Evolutionary conservation across 2,113 vertebrate genomes (phyloP).

Genomic region (Murina feae): DNA sequence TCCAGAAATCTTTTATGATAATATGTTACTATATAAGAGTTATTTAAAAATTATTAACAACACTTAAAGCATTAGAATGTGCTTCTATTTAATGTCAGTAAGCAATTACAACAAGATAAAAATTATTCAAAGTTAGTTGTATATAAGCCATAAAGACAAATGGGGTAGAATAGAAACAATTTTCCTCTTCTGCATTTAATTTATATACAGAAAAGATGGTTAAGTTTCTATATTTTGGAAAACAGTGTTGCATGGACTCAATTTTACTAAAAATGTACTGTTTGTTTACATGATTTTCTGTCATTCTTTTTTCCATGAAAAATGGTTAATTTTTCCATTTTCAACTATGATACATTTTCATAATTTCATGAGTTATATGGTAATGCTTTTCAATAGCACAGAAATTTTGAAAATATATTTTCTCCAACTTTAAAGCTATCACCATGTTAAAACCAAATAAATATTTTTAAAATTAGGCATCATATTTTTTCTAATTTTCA

Average conservation of each 20-base stretch:
- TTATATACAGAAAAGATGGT: conserved; percentile 61
- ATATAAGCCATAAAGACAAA: conserved; percentile 65
- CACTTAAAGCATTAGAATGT: conserved; percentile 49
- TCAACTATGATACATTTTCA: conserved; percentile 53
- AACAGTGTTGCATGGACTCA: conserved; percentile 68
- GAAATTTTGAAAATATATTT: conserved; percentile 36
- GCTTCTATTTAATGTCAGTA: conserved; percentile 65
- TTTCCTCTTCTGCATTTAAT: conserved; percentile 72
- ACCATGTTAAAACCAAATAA: conserved; percentile 8
- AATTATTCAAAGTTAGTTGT: conserved; percentile 62
- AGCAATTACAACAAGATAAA: conserved; percentile 65
- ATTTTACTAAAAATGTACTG: conserved; percentile 71
- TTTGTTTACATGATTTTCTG: conserved; percentile 64
- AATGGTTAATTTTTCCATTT: conserved; percentile 42
- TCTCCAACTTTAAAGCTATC: conserved; percentile 5
- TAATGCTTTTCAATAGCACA: conserved; percentile 47
- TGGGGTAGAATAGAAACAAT: conserved; percentile 53
- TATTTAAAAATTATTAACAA: conserved; percentile 59
- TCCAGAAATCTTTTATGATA: conserved; percentile 52
- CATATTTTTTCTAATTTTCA: conserved; percentile 33
- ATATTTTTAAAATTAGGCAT: background rate
- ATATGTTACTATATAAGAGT: conserved; percentile 29
- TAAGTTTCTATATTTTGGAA: conserved; percentile 69
- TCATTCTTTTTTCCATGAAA: conserved; percentile 62
- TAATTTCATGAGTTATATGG: conserved; percentile 44